Conservation (phyloP, 2,113 vertebrate species). For the Pseudopipra pipra region DNA sequence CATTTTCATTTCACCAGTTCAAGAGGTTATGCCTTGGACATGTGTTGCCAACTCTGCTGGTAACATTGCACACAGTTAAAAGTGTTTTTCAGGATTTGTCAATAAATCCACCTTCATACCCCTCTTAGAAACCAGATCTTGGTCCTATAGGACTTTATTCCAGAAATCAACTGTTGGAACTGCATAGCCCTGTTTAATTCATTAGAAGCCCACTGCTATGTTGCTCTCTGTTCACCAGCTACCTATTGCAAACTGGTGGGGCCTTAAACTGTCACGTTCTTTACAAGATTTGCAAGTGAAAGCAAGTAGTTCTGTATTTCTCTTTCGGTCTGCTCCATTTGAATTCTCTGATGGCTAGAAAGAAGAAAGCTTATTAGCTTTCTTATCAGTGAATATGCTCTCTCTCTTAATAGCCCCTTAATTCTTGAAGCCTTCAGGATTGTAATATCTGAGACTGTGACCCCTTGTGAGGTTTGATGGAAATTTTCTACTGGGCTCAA, state of each 20-base stretch:
- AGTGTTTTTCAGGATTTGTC: neutral
- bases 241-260: neutral
- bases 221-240: rapidly evolving
- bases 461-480: neutral
- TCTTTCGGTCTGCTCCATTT: neutral
- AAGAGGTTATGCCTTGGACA: neutral
- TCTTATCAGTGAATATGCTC: neutral
- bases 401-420: neutral
- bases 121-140: neutral
- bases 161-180: neutral
- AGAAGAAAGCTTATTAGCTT: neutral
- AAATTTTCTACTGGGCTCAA: neutral
- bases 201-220: neutral
- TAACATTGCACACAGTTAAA: neutral
- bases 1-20: neutral
- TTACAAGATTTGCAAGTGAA: neutral
- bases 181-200: neutral
- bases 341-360: neutral
- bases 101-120: neutral
- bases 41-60: neutral
- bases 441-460: neutral
- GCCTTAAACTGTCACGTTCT: neutral
- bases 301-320: neutral
- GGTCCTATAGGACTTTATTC: neutral
- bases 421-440: neutral